phyloP scores from a whole-genome alignment of 2,797 vertebrate genomes.

The Basileuterus tristriatus region DNA sequence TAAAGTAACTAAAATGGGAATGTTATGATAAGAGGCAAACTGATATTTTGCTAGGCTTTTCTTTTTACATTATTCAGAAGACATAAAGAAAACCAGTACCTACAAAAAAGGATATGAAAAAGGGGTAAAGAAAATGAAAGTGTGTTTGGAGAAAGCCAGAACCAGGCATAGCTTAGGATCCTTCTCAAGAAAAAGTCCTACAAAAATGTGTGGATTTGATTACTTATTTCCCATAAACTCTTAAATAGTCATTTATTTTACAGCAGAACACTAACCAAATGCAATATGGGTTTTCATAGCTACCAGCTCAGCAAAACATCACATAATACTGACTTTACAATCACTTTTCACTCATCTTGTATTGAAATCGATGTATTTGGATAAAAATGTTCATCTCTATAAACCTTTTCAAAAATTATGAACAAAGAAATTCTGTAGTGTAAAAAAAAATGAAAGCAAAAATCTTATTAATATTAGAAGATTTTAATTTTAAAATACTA shows the following conservation, averaged over 20 bases:
- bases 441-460: neutral
- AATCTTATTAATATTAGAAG: neutral
- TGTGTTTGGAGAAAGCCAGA: neutral
- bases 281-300: neutral
- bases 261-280: neutral
- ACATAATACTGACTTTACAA: neutral
- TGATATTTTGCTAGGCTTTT: neutral
- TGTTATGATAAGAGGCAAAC: fast-evolving
- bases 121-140: neutral
- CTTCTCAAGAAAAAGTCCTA: neutral
- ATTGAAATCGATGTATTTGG: neutral
- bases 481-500: neutral
- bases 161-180: neutral
- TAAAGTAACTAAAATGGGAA: neutral
- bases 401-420: neutral
- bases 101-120: neutral
- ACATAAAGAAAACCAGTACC: neutral
- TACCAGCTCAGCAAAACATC: neutral
- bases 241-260: neutral
- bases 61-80: neutral
- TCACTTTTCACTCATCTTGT: neutral
- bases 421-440: neutral
- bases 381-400: neutral
- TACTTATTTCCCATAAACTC: neutral
- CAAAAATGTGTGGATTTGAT: neutral